Evolutionary conservation across 2,797 vertebrate genomes (phyloP), one percentile per base, ranked within the genome.

Genomic region (Hafferia zeledoni): DNA sequence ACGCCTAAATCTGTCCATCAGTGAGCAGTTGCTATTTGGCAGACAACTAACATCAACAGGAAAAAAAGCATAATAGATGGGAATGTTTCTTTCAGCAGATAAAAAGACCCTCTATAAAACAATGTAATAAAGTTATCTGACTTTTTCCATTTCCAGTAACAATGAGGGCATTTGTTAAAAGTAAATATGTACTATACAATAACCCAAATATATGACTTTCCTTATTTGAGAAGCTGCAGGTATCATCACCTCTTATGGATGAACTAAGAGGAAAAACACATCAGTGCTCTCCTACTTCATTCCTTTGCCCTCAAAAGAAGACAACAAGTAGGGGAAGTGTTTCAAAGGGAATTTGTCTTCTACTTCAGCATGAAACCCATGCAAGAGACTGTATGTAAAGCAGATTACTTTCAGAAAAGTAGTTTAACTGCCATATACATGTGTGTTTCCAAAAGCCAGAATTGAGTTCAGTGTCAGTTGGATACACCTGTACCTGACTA

Each of bases 1-100:
- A 63, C 67, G 65, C 14, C 11, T 71, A 88, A 86, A 90, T 86
- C 33, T 80, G 49, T 30, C 64, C 25, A 44, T 89, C 65, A 80
- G 13, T n/a, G 23, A 80, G 50, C 30, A 71, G 24, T 76, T 93
- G 41, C 44, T 78, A 49, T 76, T 28, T 71, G 24, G 33, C 67
- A 69, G 69, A 61, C 12, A 79, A 28, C 18, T 74, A 46, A 39
- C 16, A 56, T 53, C 35, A 64, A n/a, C 10, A 76, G 27, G 13
- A 71, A 74, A 65, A 74, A 47, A 49, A 3, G 5, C 16, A 19
- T 31, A 64, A 5, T 64, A 52, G n/a, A 50, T 79, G 15, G 3
- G 5, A 41, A 35, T 52, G 13, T 49, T 69, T 74, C 78, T 50
- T 78, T 75, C 53, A 80, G 30, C 17, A 85, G 33, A 75, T 63